These are phyloP conservation scores for Pogonognathellus flavescens DNA, from an alignment of 1,140 invertebrate species.

Conservation along the genomic window DNA sequence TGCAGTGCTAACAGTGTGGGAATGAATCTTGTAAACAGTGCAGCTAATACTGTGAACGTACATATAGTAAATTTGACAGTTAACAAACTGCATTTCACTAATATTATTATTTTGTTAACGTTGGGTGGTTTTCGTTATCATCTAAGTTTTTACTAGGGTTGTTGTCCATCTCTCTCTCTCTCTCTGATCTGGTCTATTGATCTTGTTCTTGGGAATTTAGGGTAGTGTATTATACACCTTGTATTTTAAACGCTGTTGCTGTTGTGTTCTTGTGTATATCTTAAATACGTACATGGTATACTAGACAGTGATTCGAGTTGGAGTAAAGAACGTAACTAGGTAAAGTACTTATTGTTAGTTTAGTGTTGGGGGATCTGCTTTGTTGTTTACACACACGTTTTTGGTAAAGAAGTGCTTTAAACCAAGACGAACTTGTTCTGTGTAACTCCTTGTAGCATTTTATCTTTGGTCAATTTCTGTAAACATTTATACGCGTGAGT, in stretches of 20 bases:
- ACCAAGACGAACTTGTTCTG: slow-evolving; percentile 25
- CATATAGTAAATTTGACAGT: slow-evolving; percentile 10
- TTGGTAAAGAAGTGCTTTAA: slow-evolving; percentile 11
- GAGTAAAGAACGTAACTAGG: too few relatives aligned
- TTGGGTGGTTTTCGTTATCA: too few relatives aligned
- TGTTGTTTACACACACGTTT: too few relatives aligned
- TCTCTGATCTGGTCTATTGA: slow-evolving; percentile 13
- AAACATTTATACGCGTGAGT: slow-evolving; percentile 40
- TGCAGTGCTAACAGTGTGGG: not conserved
- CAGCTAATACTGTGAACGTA: not conserved
- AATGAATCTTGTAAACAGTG: slow-evolving; percentile 1
- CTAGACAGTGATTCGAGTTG: too few relatives aligned
- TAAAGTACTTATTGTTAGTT: too few relatives aligned
- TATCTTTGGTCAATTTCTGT: slow-evolving; percentile 34
- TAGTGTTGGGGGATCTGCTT: too few relatives aligned
- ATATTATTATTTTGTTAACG: too few relatives aligned
- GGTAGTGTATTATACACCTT: not conserved
- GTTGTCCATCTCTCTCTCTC: not conserved
- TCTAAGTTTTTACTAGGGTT: not conserved
- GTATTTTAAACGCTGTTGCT: too few relatives aligned
- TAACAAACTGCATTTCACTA: not conserved
- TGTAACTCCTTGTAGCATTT: not conserved
- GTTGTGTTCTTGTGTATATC: too few relatives aligned
- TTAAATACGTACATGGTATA: too few relatives aligned
- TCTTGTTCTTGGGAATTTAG: slow-evolving; percentile 28